Conservation (phyloP, 2,113 vertebrate species). For the Rostratula benghalensis region DNA sequence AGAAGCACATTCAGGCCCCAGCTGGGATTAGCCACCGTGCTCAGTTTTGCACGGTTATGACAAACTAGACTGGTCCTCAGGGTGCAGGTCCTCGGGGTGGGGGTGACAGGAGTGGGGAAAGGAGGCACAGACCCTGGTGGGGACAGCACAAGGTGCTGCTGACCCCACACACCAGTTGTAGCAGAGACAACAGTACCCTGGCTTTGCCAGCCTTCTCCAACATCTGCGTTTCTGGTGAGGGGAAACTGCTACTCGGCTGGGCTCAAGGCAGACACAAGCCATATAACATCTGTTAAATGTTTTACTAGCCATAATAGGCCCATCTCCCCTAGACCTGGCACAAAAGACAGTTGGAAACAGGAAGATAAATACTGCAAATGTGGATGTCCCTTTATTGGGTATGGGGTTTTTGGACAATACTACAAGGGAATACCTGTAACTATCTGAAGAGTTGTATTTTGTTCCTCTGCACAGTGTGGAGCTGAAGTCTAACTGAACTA, state of each 20-base stretch:
- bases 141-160: too few species aligned
- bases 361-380: not conserved
- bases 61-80: rapidly evolving
- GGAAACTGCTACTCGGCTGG: not conserved
- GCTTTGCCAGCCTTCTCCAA: not conserved
- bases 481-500: not conserved
- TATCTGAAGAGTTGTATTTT: not conserved
- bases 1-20: rapidly evolving
- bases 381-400: not conserved
- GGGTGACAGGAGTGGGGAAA: not conserved
- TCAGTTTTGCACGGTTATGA: rapidly evolving
- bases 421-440: rapidly evolving
- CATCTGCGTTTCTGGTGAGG: not conserved
- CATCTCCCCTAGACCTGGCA: not conserved
- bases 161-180: not conserved
- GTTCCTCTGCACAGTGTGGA: rapidly evolving
- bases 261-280: not conserved
- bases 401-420: rapidly evolving
- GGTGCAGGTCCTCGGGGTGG: rapidly evolving
- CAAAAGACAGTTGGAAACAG: too few species aligned
- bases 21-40: not conserved
- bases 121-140: not conserved
- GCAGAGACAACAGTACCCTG: not conserved
- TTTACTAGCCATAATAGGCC: not conserved
- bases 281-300: rapidly evolving